Percentiles rank a stretch among this genome's conserved stretches.
Evolutionary conservation across 2,797 vertebrate species (phyloP).

Genomic region (Arnoldichthys spilopterus): DNA sequence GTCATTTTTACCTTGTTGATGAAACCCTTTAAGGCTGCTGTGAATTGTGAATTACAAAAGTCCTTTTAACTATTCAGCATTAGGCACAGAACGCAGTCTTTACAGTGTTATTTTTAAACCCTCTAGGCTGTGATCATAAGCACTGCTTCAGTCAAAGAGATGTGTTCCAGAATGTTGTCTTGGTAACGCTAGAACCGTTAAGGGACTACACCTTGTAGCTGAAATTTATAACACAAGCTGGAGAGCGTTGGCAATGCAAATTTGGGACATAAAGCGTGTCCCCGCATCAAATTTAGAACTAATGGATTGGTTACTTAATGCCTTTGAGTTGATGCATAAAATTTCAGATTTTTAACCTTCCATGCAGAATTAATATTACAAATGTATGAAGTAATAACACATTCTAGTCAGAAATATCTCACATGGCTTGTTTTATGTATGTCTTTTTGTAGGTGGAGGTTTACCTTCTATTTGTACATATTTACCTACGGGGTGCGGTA

Average conservation of each 20-base stretch:
- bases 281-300: background rate
- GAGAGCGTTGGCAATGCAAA: background rate
- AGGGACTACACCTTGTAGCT: background rate
- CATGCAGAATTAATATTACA: background rate
- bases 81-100: background rate
- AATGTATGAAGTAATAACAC: background rate
- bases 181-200: slow-evolving; percentile 14
- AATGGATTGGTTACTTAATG: background rate
- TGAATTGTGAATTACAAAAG: background rate
- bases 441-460: slow-evolving; percentile 91
- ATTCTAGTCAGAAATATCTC: background rate
- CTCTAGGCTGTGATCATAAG: slow-evolving; percentile 14
- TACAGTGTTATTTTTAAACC: slow-evolving; percentile 10
- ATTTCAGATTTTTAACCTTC: background rate
- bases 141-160: slow-evolving; percentile 4
- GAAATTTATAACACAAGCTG: slow-evolving; percentile 6
- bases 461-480: slow-evolving; percentile 96
- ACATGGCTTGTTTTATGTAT: slow-evolving; percentile 35
- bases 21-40: background rate
- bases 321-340: background rate
- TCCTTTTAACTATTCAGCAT: background rate
- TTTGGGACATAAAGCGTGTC: background rate
- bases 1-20: background rate
- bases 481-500: slow-evolving; percentile 96
- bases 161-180: slow-evolving; percentile 40